Evolutionary conservation across 2,888 invertebrate genomes (phyloP).

Genomic region (Camponotus fellah): DNA sequence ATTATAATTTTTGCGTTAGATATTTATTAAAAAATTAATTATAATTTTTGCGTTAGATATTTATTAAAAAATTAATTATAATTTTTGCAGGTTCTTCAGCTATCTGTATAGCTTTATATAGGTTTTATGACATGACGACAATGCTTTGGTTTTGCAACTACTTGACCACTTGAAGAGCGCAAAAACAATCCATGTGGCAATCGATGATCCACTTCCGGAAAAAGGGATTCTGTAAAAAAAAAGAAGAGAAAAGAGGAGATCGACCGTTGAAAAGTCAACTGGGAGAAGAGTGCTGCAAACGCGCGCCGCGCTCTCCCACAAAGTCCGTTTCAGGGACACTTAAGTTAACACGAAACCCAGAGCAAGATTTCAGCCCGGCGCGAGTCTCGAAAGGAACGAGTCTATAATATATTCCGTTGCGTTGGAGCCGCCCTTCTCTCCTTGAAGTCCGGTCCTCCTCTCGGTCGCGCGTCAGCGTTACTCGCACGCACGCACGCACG

Average conservation of each 20-base stretch:
- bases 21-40: too few relatives aligned
- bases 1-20: not conserved
- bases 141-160: not conserved
- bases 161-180: not conserved
- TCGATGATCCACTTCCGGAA: constrained; percentile 10
- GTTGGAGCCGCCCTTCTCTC: constrained; percentile 67
- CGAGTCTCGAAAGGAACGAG: constrained; percentile 79
- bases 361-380: constrained; percentile 78
- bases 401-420: constrained; percentile 82
- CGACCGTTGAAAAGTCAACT: constrained; percentile 55
- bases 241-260: not conserved
- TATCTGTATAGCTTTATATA: not conserved
- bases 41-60: not conserved
- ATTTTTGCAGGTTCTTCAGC: not conserved
- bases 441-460: constrained; percentile 60
- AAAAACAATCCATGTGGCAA: not conserved
- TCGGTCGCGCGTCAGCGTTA: constrained; percentile 58
- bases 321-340: constrained; percentile 64
- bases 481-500: constrained; percentile 27
- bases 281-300: constrained; percentile 11
- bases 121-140: not conserved
- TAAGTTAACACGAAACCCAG: constrained; percentile 62
- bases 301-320: constrained; percentile 50
- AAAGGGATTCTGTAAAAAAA: not conserved
- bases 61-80: not conserved